Conservation (phyloP, 2,888 invertebrate genomes). For the Psylliodes chrysocephalus region DNA sequence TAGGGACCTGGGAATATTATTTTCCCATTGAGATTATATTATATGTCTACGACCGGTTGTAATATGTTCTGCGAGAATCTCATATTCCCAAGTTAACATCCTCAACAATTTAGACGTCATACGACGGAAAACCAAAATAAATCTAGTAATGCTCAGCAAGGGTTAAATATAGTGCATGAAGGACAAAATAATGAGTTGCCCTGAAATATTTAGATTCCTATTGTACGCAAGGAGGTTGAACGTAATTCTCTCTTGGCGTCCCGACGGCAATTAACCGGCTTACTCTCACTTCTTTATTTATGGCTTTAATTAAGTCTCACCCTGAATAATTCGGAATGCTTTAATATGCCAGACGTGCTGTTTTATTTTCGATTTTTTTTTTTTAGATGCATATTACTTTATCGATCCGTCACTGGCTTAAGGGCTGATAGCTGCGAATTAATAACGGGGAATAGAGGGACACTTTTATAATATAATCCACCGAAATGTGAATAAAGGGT, state of each 20-base stretch:
- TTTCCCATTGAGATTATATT: too few relatives aligned
- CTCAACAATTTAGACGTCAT: too few relatives aligned
- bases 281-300: conserved; percentile 47
- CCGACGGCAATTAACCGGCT: conserved; percentile 47
- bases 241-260: conserved; percentile 44
- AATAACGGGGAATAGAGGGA: too few relatives aligned
- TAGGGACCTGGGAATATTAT: too few relatives aligned
- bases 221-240: conserved; percentile 31
- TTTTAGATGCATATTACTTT: not conserved
- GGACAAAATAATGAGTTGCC: conserved; percentile 37
- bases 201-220: conserved; percentile 40
- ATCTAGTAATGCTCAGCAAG: conserved; percentile 11
- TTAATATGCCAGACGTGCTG: conserved; percentile 6
- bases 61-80: too few relatives aligned
- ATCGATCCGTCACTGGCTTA: not conserved
- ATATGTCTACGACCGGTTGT: too few relatives aligned
- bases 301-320: conserved; percentile 38
- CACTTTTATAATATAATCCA: too few relatives aligned
- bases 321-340: conserved; percentile 21
- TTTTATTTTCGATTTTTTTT: conserved; percentile 3
- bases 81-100: too few relatives aligned
- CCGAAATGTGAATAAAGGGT: too few relatives aligned
- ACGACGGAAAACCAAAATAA: conserved; percentile 20
- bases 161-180: conserved; percentile 33
- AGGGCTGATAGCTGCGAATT: too few relatives aligned